Evolutionary conservation across 2,888 invertebrate genomes (phyloP).

Genomic region (Oligia fasciuncula): DNA sequence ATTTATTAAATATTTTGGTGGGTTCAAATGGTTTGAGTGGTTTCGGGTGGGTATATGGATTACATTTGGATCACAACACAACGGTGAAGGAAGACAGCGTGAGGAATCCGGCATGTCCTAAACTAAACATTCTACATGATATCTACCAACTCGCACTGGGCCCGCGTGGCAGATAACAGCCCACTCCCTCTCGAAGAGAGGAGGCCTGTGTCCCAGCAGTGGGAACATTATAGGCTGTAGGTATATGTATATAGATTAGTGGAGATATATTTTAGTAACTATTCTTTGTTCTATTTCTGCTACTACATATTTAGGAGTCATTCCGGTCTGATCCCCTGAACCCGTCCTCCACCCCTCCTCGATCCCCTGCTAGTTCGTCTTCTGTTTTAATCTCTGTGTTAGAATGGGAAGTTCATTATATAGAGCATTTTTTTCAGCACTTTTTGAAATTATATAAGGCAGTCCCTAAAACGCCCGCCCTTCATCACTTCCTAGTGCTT

Average conservation of each 20-base stretch:
- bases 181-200: not conserved
- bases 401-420: not conserved
- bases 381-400: too few species aligned
- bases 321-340: too few species aligned
- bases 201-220: not conserved
- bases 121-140: not conserved
- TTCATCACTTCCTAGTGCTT: not conserved
- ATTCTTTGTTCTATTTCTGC: conserved; percentile 11
- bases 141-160: not conserved
- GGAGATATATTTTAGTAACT: conserved; percentile 24
- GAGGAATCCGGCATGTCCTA: not conserved
- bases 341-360: too few species aligned
- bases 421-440: not conserved
- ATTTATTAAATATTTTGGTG: conserved; percentile 66
- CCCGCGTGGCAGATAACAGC: not conserved
- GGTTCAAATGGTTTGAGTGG: conserved; percentile 54
- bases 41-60: conserved; percentile 26
- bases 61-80: not conserved
- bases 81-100: not conserved
- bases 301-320: not conserved
- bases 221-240: not conserved
- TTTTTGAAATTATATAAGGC: not conserved
- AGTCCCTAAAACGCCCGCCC: not conserved
- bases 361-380: too few species aligned
- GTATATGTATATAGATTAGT: not conserved